Percentiles rank a stretch among this genome's conserved stretches.
phyloP scores from a whole-genome alignment of 30 jellyfish, hydroid and myxozoan species.

The Nemopilema nomurai region DNA sequence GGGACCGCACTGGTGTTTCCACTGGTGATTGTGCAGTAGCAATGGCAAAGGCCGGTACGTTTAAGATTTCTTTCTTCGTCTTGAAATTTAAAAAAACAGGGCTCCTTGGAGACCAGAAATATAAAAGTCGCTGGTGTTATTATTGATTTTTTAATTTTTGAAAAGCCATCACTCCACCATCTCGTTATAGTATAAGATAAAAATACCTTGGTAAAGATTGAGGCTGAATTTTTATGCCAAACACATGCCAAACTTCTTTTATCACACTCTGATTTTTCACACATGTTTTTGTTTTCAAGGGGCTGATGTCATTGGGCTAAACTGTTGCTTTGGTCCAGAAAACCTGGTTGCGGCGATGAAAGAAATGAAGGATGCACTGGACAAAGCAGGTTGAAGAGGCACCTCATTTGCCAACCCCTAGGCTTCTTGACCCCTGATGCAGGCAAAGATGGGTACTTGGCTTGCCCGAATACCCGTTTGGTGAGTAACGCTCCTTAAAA shows the following conservation, averaged over 20 bases:
- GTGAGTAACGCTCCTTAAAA: no score
- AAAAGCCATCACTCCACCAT: no score
- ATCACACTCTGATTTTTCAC: neutral
- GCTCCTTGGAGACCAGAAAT: no score
- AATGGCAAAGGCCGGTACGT: constrained; percentile 77
- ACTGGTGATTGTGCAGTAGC: constrained; percentile 69
- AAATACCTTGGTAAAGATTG: no score
- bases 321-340: constrained; percentile 75
- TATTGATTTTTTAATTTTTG: no score
- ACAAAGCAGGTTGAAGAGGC: constrained; percentile 63
- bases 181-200: no score
- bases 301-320: constrained; percentile 78
- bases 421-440: constrained; percentile 78
- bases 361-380: constrained; percentile 62
- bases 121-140: no score
- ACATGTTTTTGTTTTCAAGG: constrained; percentile 41
- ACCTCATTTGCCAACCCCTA: constrained; percentile 64
- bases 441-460: constrained; percentile 57
- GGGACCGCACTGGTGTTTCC: constrained; percentile 51
- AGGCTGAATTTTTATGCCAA: no score
- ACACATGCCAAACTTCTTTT: neutral
- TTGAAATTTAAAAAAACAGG: no score
- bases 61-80: no score
- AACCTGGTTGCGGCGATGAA: constrained; percentile 36
- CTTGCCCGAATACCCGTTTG: constrained; percentile 70